phyloP scores from a whole-genome alignment of 2,113 vertebrate genomes.

The Salvator merianae region DNA sequence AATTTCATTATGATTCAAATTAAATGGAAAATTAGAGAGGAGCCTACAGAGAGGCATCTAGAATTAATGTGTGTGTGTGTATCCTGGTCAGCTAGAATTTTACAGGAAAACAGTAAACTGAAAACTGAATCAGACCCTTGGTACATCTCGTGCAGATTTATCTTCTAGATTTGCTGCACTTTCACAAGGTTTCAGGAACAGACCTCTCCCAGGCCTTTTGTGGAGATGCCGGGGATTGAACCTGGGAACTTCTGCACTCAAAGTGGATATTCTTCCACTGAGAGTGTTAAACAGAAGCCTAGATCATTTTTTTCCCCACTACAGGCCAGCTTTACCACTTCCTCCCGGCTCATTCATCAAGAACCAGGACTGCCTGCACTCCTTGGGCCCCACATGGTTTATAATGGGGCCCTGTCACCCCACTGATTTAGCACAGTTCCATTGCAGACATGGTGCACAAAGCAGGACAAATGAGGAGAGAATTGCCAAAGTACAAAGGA shows the following conservation, averaged over 20 bases:
- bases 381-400: not conserved
- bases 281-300: not conserved
- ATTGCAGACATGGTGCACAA: not conserved
- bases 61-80: too few relatives aligned
- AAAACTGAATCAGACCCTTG: not conserved
- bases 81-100: too few relatives aligned
- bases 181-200: too few relatives aligned
- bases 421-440: slow-evolving; percentile 13
- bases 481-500: not conserved
- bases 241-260: too few relatives aligned
- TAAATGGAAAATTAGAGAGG: too few relatives aligned
- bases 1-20: not conserved
- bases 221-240: too few relatives aligned
- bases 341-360: not conserved
- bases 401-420: slow-evolving; percentile 12
- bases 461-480: slow-evolving; percentile 12
- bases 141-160: too few relatives aligned
- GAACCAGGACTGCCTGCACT: not conserved
- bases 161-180: too few relatives aligned
- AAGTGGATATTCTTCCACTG: too few relatives aligned
- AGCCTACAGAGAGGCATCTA: too few relatives aligned
- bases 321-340: not conserved
- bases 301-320: not conserved
- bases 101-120: not conserved
- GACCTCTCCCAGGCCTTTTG: too few relatives aligned